Evolutionary conservation across 2,113 vertebrate species (phyloP), one percentile per base, ranked within the genome.

Genomic region (Microcebus jonahi): DNA sequence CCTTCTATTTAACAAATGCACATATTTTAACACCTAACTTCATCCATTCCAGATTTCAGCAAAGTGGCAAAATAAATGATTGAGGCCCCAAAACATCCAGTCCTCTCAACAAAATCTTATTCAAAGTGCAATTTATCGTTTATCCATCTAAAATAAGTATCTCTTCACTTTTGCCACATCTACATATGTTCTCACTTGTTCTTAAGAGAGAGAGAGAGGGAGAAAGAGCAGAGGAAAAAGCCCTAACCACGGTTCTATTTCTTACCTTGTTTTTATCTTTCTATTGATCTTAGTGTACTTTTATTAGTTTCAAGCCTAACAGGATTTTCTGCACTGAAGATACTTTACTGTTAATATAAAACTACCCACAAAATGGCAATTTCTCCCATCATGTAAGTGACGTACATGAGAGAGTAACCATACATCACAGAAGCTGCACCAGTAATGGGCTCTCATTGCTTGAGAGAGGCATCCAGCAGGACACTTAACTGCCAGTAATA

Each of bases 121-220:
- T 95, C 25, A 53, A 94, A 93, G 88, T 23, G 27, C 67, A 80
- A 18, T 23, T 27, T 45, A 73, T 57, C 61, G 36, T 77, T 90
- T 71, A 91, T 31, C 81, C 68, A 87, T 11, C 39, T 80, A 61
- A 88, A 94, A 95, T 45, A 83, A 70, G 70, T 45, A 71, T 15
- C 65, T 42, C 14, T 76, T 80, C 27, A 50, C 18, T 82, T 82
- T 77, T 84, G 48, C 50, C 50, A 45, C 50, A 84, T 50, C 10
- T 27, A 79, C 59, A 79, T 85, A 73, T 91, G 61, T 70, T 79
- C 83, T 93, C 79, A 36, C 88, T 81, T 81, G 75, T n/a, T 94
- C 83, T 53, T 59, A 23, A 65, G 39, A 45, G 39, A 42, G 6
- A 27, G 5, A 71, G 48, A 48, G 48, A 8, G 48, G 10, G 48